A percentile compares a stretch with the other conserved stretches of the same genome.
These are phyloP conservation scores for Lynx canadensis DNA, from an alignment of 2,113 vertebrate genomes.

Conservation along the genomic window DNA sequence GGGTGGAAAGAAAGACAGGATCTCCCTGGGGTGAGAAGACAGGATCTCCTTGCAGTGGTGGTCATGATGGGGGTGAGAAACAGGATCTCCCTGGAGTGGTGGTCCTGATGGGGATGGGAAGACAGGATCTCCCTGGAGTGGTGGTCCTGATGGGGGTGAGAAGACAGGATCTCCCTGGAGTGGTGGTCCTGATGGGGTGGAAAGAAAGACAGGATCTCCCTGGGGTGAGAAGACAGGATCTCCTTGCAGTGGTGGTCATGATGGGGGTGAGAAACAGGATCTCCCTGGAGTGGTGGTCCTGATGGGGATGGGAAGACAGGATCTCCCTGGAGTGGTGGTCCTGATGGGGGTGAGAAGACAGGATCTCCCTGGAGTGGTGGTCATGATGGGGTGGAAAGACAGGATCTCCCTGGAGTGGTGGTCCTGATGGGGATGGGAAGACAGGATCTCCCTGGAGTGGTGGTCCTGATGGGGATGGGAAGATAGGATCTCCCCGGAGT, in stretches of 20 bases:
- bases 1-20: no score
- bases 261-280: neutral
- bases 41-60: neutral
- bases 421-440: neutral
- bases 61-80: neutral
- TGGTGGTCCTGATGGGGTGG: neutral
- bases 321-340: neutral
- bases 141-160: neutral
- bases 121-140: neutral
- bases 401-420: neutral
- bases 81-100: neutral
- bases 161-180: neutral
- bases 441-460: neutral
- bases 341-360: neutral
- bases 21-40: neutral
- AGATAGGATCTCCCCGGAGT: neutral
- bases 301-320: neutral
- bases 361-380: no score
- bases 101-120: neutral
- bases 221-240: neutral
- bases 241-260: neutral
- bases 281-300: neutral
- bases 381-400: no score
- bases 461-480: neutral
- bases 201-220: neutral